Evolutionary conservation across 2,113 vertebrate species (phyloP).

Genomic region (Cromileptes altivelis): DNA sequence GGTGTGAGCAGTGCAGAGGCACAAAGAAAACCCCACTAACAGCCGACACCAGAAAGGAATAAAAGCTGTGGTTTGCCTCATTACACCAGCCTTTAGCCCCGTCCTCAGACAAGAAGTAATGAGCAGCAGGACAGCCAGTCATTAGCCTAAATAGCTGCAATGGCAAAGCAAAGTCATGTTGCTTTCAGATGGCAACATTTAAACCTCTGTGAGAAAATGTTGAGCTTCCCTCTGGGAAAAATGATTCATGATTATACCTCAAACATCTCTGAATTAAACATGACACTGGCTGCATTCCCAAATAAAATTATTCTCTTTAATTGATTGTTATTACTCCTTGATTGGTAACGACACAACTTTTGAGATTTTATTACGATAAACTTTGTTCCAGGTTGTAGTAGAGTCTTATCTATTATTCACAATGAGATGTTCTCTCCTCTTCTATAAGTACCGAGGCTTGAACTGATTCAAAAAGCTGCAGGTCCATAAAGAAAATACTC

Average conservation of each 20-base stretch:
- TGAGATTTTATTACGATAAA: constrained; percentile 7
- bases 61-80: constrained; percentile 55
- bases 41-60: constrained; percentile 45
- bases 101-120: constrained; percentile 60
- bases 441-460: not conserved
- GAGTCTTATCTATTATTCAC: constrained; percentile 34
- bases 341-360: not conserved
- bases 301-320: constrained; percentile 28
- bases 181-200: constrained; percentile 38
- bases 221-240: constrained; percentile 20
- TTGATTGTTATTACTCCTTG: constrained; percentile 19
- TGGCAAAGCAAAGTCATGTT: constrained; percentile 61
- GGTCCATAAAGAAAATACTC: constrained; percentile 30
- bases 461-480: constrained; percentile 26
- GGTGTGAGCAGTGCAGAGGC: constrained; percentile 19
- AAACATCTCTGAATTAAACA: constrained; percentile 46
- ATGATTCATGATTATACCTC: constrained; percentile 24
- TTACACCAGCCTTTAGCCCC: constrained; percentile 58
- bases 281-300: not conserved
- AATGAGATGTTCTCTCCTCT: constrained; percentile 2
- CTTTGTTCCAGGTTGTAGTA: constrained; percentile 19
- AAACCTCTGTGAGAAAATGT: constrained; percentile 42
- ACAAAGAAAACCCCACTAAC: constrained; percentile 11
- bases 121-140: constrained; percentile 56
- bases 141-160: constrained; percentile 64